Base-by-base conservation (phyloP, 2,797 vertebrate genomes). In the Zenarchopterus dispar region DNA sequence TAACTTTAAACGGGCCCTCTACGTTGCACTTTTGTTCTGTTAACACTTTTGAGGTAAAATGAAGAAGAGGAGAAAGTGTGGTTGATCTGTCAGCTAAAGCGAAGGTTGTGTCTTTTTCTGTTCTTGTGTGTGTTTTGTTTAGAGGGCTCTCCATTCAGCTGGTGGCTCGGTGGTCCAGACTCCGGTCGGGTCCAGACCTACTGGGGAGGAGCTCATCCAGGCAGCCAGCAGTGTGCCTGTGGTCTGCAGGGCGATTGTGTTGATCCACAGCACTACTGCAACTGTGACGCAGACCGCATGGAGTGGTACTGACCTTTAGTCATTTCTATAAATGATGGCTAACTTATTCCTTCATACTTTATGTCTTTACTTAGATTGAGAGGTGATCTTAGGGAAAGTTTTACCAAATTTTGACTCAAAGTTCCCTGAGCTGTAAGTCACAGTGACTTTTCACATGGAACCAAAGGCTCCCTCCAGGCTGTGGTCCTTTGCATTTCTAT, bases 141-240 rank as follows among this genome's bases (percentile, higher is more conserved):
- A 98, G 96, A 93, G 70, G 95, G 95, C 1, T 82, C 91, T 49
- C 94, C 96, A 0, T 91, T 95, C 82, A 96, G 93, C 87, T 97
- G 97, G 97, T 98, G 97, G 97, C 77, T 95, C 70, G 96, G 96
- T n/a, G 92, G 94, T 67, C 93, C 92, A 24, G 90, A 93, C 62
- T 84, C 92, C 16, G 96, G 95, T 18, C 93, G 93, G 47, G 89
- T 92, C 6, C 96, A 97, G 39, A 94, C 91, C 0, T 96, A 97
- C 21, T 97, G 97, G 97, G 96, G 94, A 42, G 96, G 96, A 54
- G 94, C 96, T 22, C 82, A 88, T 15, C 94, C 95, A 3, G 87
- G 91, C 64, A 91, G 89, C 62, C 94, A 93, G 55, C 96, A 94
- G 84, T 98, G 96, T 53, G 76, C 93, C 60, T 98, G 97, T 47